These are phyloP conservation scores for Orthosia cruda DNA, from an alignment of 2,888 invertebrate species.

Conservation along the genomic window DNA sequence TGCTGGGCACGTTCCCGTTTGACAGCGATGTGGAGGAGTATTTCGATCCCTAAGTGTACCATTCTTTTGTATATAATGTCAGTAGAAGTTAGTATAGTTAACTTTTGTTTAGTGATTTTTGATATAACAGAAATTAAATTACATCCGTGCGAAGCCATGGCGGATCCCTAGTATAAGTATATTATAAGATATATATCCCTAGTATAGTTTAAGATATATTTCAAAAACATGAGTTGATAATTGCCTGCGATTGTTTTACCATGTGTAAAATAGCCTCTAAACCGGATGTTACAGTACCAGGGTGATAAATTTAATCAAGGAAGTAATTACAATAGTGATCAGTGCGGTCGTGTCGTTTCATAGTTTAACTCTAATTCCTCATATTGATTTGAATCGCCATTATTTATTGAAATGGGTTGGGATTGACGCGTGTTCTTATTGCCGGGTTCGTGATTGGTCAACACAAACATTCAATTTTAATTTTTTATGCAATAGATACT, in stretches of 20 bases:
- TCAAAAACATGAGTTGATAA: background rate
- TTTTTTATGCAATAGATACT: background rate
- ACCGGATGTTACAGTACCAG: slow-evolving; percentile 4
- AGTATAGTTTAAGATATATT: too few species aligned
- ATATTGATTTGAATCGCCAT: slow-evolving; percentile 4
- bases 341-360: slow-evolving; percentile 25
- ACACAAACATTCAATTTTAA: background rate
- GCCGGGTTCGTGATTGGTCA: slow-evolving; percentile 3
- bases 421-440: slow-evolving; percentile 4
- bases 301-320: slow-evolving; percentile 50
- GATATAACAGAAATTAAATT: too few species aligned
- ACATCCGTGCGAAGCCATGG: too few species aligned
- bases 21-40: too few species aligned
- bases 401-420: slow-evolving; percentile 13
- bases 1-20: too few species aligned
- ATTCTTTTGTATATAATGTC: too few species aligned
- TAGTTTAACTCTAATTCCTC: slow-evolving; percentile 19
- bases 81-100: too few species aligned
- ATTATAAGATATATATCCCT: too few species aligned
- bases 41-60: too few species aligned
- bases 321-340: slow-evolving; percentile 40
- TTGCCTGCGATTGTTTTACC: too few species aligned
- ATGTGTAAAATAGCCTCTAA: slow-evolving; percentile 7
- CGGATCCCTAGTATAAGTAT: too few species aligned
- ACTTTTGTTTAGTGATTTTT: too few species aligned